A percentile compares a stretch with the other conserved stretches of the same genome.
These are phyloP conservation scores for Monarcha castaneiventris DNA, from an alignment of 2,113 vertebrate species.

Conservation along the genomic window DNA sequence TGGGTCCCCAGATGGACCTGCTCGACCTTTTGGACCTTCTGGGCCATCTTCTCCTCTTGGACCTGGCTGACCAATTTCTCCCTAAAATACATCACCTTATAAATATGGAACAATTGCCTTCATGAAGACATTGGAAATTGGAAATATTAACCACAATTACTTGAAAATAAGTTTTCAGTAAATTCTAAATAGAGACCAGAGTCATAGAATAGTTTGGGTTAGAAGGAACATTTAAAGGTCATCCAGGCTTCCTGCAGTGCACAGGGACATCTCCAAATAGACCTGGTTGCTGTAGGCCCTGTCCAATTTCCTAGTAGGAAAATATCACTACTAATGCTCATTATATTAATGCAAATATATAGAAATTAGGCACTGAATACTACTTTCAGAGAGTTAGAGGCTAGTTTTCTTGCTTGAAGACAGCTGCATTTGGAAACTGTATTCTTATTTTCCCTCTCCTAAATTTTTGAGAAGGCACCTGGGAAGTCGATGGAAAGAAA, in stretches of 20 bases:
- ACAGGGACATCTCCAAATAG: not conserved
- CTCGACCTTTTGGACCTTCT: slow-evolving; percentile 93
- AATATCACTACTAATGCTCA: not conserved
- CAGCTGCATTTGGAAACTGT: not conserved
- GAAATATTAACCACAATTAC: not conserved
- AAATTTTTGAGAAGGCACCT: not conserved
- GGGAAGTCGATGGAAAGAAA: not conserved
- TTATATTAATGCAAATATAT: not conserved
- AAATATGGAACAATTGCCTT: not conserved
- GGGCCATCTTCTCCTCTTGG: slow-evolving; percentile 93
- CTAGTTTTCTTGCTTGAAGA: not conserved
- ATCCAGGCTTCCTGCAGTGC: not conserved
- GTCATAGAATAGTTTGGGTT: not conserved
- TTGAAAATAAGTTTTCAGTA: not conserved
- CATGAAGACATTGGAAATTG: not conserved
- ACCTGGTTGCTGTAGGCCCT: not conserved
- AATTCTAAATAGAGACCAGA: not conserved
- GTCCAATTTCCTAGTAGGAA: not conserved
- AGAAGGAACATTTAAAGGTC: not conserved
- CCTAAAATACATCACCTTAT: slow-evolving; percentile 72
- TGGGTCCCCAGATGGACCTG: slow-evolving; percentile 88
- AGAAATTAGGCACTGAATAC: not conserved
- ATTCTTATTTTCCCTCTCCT: not conserved
- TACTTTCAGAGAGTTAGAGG: not conserved
- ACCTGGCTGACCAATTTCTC: slow-evolving; percentile 87